phyloP scores from a whole-genome alignment of 2,113 vertebrate species.

The Plecturocebus donacophilus region DNA sequence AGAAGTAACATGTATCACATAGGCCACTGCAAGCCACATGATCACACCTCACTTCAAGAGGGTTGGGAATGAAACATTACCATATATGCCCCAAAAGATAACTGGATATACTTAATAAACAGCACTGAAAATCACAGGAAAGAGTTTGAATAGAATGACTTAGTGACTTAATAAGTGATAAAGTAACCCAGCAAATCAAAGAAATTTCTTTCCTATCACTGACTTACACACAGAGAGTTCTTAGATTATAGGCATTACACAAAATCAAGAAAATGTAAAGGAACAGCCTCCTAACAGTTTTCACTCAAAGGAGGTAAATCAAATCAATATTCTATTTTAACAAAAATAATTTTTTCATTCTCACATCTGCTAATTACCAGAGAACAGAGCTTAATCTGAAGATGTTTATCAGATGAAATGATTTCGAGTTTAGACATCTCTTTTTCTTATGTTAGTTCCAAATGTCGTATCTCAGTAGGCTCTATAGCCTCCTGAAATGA shows the following conservation, averaged over 20 bases:
- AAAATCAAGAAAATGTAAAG: neutral
- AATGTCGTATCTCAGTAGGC: conserved; percentile 20
- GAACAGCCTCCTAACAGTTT: neutral
- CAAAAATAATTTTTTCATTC: neutral
- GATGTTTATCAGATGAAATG: conserved; percentile 34
- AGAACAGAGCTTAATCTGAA: conserved; percentile 44
- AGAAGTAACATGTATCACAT: neutral
- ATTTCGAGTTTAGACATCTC: conserved; percentile 30
- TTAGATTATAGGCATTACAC: neutral
- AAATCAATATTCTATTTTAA: conserved; percentile 21
- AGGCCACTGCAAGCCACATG: neutral
- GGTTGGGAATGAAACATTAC: neutral
- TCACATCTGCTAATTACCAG: conserved; percentile 21
- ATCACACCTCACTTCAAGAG: neutral
- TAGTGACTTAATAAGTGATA: neutral
- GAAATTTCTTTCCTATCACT: neutral
- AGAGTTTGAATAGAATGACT: neutral
- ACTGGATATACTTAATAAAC: neutral
- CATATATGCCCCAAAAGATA: neutral
- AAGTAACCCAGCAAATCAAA: conserved; percentile 29
- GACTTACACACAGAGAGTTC: neutral
- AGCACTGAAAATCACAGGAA: neutral
- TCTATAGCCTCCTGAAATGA: conserved; percentile 12
- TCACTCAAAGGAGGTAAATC: neutral
- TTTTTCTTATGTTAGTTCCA: conserved; percentile 21